Evolutionary conservation across 2,797 vertebrate genomes (phyloP), one percentile per base, ranked within the genome.

Genomic region (Enteromius afrohamiltoni): DNA sequence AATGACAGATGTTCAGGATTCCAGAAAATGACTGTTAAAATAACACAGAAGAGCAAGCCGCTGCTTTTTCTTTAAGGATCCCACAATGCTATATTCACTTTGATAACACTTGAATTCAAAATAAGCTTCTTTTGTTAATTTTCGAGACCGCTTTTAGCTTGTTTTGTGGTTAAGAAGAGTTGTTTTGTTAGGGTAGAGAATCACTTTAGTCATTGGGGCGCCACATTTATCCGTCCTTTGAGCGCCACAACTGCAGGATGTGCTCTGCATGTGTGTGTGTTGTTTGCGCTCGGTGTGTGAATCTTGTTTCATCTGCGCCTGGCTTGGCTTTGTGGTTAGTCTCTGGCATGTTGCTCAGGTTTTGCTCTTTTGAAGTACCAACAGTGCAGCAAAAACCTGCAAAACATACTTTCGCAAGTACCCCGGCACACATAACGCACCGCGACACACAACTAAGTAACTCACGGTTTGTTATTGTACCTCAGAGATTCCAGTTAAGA

Each of bases 311-410:
- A 80, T 85, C 80, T 84, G n/a, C 79, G 70, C 80, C 68, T 86
- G 85, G 81, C 64, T 85, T 91, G 91, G 90, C 89, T 90, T 85
- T 88, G 86, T 89, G 89, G 83, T 90, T 75, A 78, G 83, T 69
- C 34, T 86, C 70, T 87, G 84, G 74, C 80, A 79, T 81, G 80
- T 77, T 88, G 79, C 88, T 91, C 86, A 3, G 1, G 80, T 81
- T 77, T 60, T 74, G 58, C 62, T 82, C 85, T 47, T 87, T 89
- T 89, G 88, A 89, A 82, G 86, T 86, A 76, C 65, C 79, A 84
- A 80, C 84, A 73, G 84, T 49, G 77, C 83, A 85, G 81, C 81
- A 85, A 83, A 82, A 83, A 83, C 78, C 78, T 85, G 83, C 85
- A 85, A 51, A 85, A 64, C 76, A 62, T 40, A 19, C 58, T 51